These are phyloP conservation scores for Ophioderma brevispina DNA, from an alignment of 35 echinoderm and acorn worm genomes.

Conservation along the genomic window DNA sequence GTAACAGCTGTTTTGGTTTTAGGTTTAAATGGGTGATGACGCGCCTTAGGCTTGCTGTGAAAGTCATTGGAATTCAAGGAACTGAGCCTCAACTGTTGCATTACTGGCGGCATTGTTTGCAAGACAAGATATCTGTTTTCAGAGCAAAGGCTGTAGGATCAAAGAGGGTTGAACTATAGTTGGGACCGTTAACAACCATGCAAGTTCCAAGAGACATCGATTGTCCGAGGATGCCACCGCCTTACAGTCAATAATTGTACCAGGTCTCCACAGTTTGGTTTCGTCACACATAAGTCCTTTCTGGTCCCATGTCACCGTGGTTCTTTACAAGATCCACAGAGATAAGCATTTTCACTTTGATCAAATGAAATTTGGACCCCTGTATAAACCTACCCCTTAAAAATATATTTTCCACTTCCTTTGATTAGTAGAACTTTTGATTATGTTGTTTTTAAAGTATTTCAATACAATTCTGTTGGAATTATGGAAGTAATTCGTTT, in stretches of 20 bases:
- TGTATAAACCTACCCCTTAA: too few species aligned
- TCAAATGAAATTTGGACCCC: too few species aligned
- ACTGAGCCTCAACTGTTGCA: background rate
- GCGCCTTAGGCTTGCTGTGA: background rate
- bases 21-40: conserved; percentile 15
- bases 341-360: background rate
- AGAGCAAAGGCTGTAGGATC: too few species aligned
- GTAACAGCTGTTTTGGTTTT: conserved; percentile 1
- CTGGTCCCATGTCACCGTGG: background rate
- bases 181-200: conserved; percentile 3
- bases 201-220: conserved; percentile 11
- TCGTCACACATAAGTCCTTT: background rate
- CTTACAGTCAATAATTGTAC: background rate
- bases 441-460: too few species aligned
- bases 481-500: too few species aligned
- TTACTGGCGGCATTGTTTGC: background rate
- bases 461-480: too few species aligned
- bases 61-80: background rate
- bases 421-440: too few species aligned
- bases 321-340: background rate
- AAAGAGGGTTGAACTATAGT: background rate
- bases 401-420: background rate
- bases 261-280: background rate
- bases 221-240: background rate
- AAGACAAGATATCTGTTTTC: too few species aligned